These are phyloP conservation scores for Pristis pectinata DNA, from an alignment of 2,797 vertebrate species.

Conservation along the genomic window DNA sequence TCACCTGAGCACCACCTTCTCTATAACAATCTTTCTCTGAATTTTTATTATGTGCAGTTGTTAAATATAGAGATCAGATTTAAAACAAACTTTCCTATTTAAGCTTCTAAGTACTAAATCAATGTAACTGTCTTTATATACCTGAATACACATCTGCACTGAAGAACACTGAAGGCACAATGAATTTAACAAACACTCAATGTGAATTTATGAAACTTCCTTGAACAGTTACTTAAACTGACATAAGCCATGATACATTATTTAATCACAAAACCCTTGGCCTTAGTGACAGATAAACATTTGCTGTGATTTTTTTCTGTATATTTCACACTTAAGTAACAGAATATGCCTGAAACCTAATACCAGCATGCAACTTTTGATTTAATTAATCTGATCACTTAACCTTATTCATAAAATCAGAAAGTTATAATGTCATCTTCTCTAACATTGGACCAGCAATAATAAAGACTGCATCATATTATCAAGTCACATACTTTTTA, in stretches of 20 bases:
- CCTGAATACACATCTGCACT: slow-evolving; percentile 5
- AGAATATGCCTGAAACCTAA: neutral
- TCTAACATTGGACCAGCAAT: neutral
- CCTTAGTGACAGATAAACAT: neutral
- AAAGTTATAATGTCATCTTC: neutral
- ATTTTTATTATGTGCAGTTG: slow-evolving; percentile 2
- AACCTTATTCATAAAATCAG: neutral
- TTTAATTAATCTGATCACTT: slow-evolving; percentile 6
- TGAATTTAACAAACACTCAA: slow-evolving; percentile 11
- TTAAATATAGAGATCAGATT: neutral
- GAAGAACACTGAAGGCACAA: neutral
- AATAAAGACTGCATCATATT: neutral
- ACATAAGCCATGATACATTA: neutral
- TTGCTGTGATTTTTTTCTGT: neutral
- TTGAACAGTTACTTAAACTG: slow-evolving; percentile 9
- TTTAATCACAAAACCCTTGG: neutral
- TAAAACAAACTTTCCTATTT: slow-evolving; percentile 10
- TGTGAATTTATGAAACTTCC: neutral
- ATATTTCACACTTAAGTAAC: neutral
- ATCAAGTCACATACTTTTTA: neutral
- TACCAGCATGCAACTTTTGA: neutral
- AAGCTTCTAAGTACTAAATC: slow-evolving; percentile 15
- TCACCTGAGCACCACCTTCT: slow-evolving; percentile 4
- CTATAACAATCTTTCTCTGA: slow-evolving; percentile 16
- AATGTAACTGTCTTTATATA: neutral